Percentiles rank a stretch among this genome's conserved stretches.
phyloP scores from a whole-genome alignment of 2,888 invertebrate species.

The Drosophila nr. perissopoda region DNA sequence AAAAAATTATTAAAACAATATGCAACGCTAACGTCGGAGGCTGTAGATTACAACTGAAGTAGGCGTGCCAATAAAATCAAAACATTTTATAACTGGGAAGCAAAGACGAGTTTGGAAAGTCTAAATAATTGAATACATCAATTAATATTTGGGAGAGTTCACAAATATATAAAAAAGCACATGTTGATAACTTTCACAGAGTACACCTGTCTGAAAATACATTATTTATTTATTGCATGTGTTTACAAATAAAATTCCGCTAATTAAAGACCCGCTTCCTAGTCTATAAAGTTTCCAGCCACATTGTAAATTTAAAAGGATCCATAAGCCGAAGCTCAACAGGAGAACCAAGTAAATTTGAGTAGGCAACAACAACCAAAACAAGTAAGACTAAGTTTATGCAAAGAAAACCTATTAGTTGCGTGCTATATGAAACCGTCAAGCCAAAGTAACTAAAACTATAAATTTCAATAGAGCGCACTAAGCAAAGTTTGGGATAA shows the following conservation, averaged over 20 bases:
- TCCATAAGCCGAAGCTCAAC: slow-evolving; percentile 12
- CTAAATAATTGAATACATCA: neutral
- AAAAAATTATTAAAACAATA: neutral
- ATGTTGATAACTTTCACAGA: neutral
- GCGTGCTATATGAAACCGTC: slow-evolving; percentile 61
- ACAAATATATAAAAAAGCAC: neutral
- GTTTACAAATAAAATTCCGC: neutral
- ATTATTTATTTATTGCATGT: neutral
- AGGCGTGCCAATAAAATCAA: neutral
- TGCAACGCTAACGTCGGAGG: neutral
- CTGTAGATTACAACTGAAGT: neutral
- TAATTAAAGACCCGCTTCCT: slow-evolving; percentile 22
- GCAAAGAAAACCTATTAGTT: slow-evolving; percentile 75
- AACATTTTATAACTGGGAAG: neutral
- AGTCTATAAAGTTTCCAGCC: slow-evolving; percentile 36
- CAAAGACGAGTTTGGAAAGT: neutral
- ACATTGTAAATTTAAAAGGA: slow-evolving; percentile 13
- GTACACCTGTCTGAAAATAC: neutral
- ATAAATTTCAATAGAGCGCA: slow-evolving; percentile 62
- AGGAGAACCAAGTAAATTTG: slow-evolving; percentile 45
- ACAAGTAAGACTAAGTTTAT: slow-evolving; percentile 40
- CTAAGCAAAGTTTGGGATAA: slow-evolving; percentile 68
- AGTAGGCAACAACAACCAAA: slow-evolving; percentile 18
- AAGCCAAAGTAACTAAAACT: slow-evolving; percentile 51
- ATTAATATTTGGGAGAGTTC: neutral